Conservation (phyloP, 2,113 vertebrate genomes). For the Piaya cayana region DNA sequence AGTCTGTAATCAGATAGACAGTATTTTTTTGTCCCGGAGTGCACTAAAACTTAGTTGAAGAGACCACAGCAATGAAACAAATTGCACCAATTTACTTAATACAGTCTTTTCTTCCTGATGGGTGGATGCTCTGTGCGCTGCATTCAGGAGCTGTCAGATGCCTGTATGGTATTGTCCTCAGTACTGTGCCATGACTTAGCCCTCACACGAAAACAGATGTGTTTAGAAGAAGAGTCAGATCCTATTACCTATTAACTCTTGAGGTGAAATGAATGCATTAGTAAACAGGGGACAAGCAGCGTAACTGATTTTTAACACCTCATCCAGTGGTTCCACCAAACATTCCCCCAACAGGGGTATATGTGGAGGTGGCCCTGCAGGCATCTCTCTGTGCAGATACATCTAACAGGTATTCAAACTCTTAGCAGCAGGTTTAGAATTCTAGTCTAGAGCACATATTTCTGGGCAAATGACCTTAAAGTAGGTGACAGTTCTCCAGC, state of each 20-base stretch:
- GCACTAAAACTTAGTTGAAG: not conserved
- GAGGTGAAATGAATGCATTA: not conserved
- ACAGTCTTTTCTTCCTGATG: not conserved
- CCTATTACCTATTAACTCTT: not conserved
- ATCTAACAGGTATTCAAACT: not conserved
- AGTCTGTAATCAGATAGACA: not conserved
- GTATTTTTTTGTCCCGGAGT: not conserved
- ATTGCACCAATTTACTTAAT: not conserved
- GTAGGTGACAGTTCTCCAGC: not conserved
- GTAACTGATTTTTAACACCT: accelerated
- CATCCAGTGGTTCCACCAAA: not conserved
- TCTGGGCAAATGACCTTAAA: not conserved
- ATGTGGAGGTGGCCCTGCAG: not conserved
- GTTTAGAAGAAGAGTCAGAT: not conserved
- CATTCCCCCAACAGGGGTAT: not conserved
- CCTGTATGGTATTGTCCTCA: not conserved
- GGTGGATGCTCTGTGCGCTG: not conserved
- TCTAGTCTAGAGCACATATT: not conserved
- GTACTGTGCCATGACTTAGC: not conserved
- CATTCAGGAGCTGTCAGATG: not conserved
- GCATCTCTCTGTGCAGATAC: not conserved
- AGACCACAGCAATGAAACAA: not conserved
- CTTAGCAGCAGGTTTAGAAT: not conserved
- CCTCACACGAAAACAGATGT: accelerated
- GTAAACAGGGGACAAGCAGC: not conserved